Evolutionary conservation across 92 coral and sea anemone species (phyloP), one percentile per base, ranked within the genome.

Genomic region (Epizoanthus ramosus): DNA sequence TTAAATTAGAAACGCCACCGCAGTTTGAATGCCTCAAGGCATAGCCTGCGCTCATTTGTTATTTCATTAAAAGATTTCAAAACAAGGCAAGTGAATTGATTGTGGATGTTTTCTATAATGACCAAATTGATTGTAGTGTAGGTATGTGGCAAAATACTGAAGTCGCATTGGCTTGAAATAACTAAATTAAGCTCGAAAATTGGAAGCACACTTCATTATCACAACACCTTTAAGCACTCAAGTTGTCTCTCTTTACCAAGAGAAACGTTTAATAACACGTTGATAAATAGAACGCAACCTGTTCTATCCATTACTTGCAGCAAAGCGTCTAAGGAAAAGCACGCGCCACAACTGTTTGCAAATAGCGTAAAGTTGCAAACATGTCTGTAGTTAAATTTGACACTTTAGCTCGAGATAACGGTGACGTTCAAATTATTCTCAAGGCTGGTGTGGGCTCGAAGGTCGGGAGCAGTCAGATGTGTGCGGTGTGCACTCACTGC

Each of bases 401-500:
- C 57, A 77, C 82, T 14, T 61, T 77, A 61, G 81, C 74, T 12
- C 91, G 92, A 31, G 98, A 89, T 45, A 83, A 88, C 50, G 93
- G 92, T n/a, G 98, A 93, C 77, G 98, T 93, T 16, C 92, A 93
- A 79, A 91, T 93, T 67, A 87, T 93, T 8, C 85, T 93, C 86
- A 93, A 89, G 67, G 97, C 93, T 15, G 74, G 85, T 17, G 94
- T 91, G 54, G 89, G 85, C 25, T 87, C 89, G 84, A 57, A 68
- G n/a, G 15, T 18, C 37, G 82, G 82, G 3, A 47, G 70, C 9
- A 37, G 82, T 22, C 82, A 77, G 31, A 85, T 93, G 75, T 93
- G 92, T 50, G 98, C 98, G 6, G 90, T 91, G 39, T 93, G 98
- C 61, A 93, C 92, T 80, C 98, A 93, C 77, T 93, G 98, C 72